These are phyloP conservation scores for Heterocephalus glaber DNA, from an alignment of 2,113 vertebrate species.

Conservation along the genomic window DNA sequence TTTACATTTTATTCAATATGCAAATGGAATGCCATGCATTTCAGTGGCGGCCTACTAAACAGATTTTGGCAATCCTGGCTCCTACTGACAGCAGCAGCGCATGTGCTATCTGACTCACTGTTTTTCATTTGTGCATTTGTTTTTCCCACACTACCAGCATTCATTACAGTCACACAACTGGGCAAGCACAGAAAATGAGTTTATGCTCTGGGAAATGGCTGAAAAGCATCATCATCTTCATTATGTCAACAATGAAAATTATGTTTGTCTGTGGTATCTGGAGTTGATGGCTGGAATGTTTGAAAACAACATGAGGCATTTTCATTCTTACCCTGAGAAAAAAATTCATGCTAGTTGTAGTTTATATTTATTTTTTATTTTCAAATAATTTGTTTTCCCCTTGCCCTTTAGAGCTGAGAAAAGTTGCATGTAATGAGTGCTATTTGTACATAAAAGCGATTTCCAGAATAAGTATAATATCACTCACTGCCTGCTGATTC, in stretches of 20 bases:
- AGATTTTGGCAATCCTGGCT: neutral
- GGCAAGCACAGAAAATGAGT: neutral
- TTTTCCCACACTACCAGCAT: slow-evolving; percentile 26
- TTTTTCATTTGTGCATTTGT: slow-evolving; percentile 38
- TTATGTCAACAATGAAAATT: slow-evolving; percentile 66
- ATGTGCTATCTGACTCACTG: slow-evolving; percentile 33
- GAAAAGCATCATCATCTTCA: slow-evolving; percentile 54
- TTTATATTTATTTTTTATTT: slow-evolving; percentile 6
- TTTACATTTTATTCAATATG: slow-evolving; percentile 26
- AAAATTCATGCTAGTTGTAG: neutral
- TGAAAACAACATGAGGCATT: slow-evolving; percentile 50
- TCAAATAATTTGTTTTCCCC: slow-evolving; percentile 54
- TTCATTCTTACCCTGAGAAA: neutral
- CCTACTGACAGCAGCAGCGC: neutral
- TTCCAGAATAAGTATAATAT: slow-evolving; percentile 37
- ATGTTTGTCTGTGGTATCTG: slow-evolving; percentile 7
- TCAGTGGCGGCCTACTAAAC: neutral
- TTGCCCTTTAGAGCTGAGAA: slow-evolving; percentile 53
- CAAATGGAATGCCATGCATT: neutral
- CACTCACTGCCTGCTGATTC: neutral
- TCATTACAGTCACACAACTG: slow-evolving; percentile 29
- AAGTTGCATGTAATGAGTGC: slow-evolving; percentile 57
- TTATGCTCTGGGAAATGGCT: slow-evolving; percentile 51
- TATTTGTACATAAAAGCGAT: slow-evolving; percentile 65
- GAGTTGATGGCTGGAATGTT: neutral